Evolutionary conservation across 2,113 vertebrate species (phyloP), one percentile per base, ranked within the genome.

Genomic region (Pseudopipra pipra): DNA sequence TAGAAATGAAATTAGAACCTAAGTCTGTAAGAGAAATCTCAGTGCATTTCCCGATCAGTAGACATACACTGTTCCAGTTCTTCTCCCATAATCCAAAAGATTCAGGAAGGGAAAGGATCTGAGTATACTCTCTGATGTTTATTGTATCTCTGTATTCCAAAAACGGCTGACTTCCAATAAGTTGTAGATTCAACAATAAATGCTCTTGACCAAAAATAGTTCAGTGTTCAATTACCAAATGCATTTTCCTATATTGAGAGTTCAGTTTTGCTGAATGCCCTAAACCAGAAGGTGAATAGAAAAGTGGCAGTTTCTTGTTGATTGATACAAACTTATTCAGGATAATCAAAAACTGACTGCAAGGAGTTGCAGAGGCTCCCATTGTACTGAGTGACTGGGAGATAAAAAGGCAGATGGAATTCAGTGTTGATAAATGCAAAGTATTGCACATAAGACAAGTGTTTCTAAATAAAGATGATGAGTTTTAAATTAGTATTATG

Each of bases 141-240:
- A 87, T 55, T 62, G 62, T 86, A 87, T 65, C 44, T 79, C 43
- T 87, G 35, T 71, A 66, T 93, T 94, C 87, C 58, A 79, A 88
- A 95, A 87, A 65, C 18, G 4, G 72, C 88, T 96, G 94, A 93
- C 68, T 95, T 97, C 75, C 86, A 90, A 78, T 89, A 96, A 93
- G 75, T 43, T 93, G 88, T 88, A 65, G 25, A 87, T 94, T 94
- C 81, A 91, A 95, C 93, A 94, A 83, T 88, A 95, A 95, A 94
- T 90, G 77, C 67, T 82, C 85, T 83, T 95, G 75, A 94, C 71
- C 93, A 96, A 96, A 96, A 97, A 93, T 94, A 96, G 93, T 94
- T 91, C 16, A 1, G 67, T 52, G 74, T 95, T 93, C 93, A 91
- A 87, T 95, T 94, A 84, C 66, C 7, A 47, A 91, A 79, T 3